A percentile compares a stretch with the other conserved stretches of the same genome.
Conservation (phyloP, 2,888 invertebrate species). For the Ptychoptera contaminata region DNA sequence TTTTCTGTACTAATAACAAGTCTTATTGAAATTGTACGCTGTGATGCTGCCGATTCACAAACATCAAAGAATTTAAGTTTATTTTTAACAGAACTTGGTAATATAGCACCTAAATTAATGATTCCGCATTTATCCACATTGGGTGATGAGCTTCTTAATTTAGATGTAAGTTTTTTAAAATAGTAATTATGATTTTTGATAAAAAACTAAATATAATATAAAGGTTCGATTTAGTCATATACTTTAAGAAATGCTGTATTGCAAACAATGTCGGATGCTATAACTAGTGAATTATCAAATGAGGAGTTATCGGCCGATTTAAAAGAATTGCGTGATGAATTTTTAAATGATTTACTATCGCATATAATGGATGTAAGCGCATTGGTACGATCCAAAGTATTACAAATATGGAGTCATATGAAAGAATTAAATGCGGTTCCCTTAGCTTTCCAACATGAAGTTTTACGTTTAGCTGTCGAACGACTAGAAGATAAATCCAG, state of each 20-base stretch:
- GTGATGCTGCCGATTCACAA: conserved; percentile 22
- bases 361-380: conserved; percentile 76
- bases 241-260: conserved; percentile 65
- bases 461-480: conserved; percentile 49
- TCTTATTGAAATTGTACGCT: conserved; percentile 22
- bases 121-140: conserved; percentile 27
- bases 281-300: conserved; percentile 53
- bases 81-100: conserved; percentile 26
- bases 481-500: conserved; percentile 72
- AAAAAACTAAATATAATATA: conserved; percentile 1
- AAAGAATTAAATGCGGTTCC: conserved; percentile 69
- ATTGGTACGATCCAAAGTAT: conserved; percentile 67
- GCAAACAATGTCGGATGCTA: conserved; percentile 65
- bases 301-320: conserved; percentile 53
- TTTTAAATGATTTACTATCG: conserved; percentile 61
- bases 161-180: conserved; percentile 11
- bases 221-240: conserved; percentile 36
- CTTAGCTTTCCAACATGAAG: conserved; percentile 45
- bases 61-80: conserved; percentile 25
- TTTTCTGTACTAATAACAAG: conserved; percentile 27
- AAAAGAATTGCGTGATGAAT: conserved; percentile 55
- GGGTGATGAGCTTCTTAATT: conserved; percentile 25
- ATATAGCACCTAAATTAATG: conserved; percentile 24
- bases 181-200: neutral
- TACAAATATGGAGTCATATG: conserved; percentile 69